A percentile compares a stretch with the other conserved stretches of the same genome.
Evolutionary conservation across 2,113 vertebrate genomes (phyloP).

Genomic region (Hylia prasina): DNA sequence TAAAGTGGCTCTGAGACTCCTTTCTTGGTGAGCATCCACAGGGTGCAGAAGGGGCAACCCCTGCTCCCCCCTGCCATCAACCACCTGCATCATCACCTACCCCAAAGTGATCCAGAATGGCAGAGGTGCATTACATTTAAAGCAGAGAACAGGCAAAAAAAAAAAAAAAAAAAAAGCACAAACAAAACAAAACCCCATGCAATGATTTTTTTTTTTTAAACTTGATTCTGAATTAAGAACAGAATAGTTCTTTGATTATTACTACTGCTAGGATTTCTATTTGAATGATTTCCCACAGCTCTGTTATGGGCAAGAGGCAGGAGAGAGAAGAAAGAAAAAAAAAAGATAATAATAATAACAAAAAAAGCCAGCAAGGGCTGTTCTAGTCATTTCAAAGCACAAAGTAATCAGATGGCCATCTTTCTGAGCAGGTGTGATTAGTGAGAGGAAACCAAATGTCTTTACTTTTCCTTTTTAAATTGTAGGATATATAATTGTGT

Average conservation of each 20-base stretch:
- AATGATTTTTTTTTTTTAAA: not conserved
- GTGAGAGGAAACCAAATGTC: not conserved
- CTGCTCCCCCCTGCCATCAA: not conserved
- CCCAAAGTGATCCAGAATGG: not conserved
- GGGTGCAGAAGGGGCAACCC: not conserved
- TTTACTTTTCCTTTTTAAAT: not conserved
- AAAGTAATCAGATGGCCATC: not conserved
- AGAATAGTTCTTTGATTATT: conserved; percentile 26
- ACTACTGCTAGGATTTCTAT: not conserved
- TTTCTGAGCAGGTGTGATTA: not conserved
- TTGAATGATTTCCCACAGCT: not conserved
- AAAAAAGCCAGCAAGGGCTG: not conserved
- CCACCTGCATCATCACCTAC: not conserved
- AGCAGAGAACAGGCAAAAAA: not conserved
- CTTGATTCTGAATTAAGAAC: not conserved
- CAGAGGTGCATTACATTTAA: not conserved
- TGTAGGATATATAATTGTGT: not conserved
- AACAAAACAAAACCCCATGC: not conserved
- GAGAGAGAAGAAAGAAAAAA: not conserved
- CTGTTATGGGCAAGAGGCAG: not conserved
- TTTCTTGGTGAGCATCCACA: not conserved
- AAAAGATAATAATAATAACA: not conserved
- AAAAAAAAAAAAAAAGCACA: not conserved
- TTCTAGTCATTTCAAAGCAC: not conserved
- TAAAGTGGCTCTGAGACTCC: not conserved